phyloP scores from a whole-genome alignment of 2,888 invertebrate genomes.

The Harpalus rubripes region DNA sequence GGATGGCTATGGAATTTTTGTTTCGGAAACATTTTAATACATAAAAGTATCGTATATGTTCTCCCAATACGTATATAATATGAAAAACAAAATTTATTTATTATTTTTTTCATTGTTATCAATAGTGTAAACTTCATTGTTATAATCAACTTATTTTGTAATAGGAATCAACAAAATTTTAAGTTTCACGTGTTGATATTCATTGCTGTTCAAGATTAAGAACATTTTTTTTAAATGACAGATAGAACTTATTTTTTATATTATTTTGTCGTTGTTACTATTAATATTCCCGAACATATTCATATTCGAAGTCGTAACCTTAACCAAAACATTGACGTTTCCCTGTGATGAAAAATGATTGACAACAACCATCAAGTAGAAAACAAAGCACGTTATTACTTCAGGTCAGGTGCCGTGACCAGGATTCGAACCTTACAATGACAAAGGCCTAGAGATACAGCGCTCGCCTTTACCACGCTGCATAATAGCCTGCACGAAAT shows the following conservation, averaged over 20 bases:
- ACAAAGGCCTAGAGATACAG: conserved; percentile 29
- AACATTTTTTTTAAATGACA: not conserved
- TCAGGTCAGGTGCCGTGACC: conserved; percentile 40
- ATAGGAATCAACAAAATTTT: too few relatives aligned
- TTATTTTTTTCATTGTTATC: too few relatives aligned
- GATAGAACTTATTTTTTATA: not conserved
- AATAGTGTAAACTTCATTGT: not conserved
- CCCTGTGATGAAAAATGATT: conserved; percentile 34
- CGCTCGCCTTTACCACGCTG: conserved; percentile 12
- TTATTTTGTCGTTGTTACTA: conserved; percentile 9
- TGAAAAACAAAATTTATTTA: too few relatives aligned
- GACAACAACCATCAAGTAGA: conserved; percentile 28
- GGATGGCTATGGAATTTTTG: not conserved
- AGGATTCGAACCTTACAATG: conserved; percentile 59
- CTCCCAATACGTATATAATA: too few relatives aligned
- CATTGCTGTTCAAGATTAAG: too few relatives aligned
- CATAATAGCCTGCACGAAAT: conserved; percentile 65
- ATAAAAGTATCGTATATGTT: too few relatives aligned
- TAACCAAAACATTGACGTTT: conserved; percentile 5
- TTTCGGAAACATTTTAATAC: not conserved
- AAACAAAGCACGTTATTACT: conserved; percentile 35
- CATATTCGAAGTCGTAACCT: conserved; percentile 2
- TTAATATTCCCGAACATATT: not conserved
- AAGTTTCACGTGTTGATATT: too few relatives aligned
- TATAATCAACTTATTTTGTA: not conserved